Base-by-base conservation (phyloP, 2,113 vertebrate species). In the Sakesphorus luctuosus region DNA sequence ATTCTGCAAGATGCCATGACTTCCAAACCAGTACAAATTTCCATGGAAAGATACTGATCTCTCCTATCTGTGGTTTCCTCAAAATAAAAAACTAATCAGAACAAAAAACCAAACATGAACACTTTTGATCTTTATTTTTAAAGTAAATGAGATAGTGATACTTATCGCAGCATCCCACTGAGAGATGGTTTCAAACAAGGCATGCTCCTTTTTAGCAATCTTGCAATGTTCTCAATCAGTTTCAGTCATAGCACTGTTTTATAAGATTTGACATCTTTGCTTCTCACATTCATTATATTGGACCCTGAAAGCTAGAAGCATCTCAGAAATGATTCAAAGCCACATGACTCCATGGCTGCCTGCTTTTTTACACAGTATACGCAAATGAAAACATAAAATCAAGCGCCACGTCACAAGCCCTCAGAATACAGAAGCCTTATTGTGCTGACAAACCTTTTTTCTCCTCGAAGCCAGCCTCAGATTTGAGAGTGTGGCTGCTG, bases 401-500 rank as follows among this genome's bases (percentile, higher is more conserved):
- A 97, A 94, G 82, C 66, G 52, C 84, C 92, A 94, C 93, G 86
- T 74, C 85, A 96, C 80, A 96, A 96, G 93, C 66, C 62, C 72
- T 84, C 72, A 73, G n/a, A 80, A 78, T 25, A 89, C 59, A 69
- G 81, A 96, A 85, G 63, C 67, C 65, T 92, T 46, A 74, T 73
- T 95, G 87, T 29, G 98, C 97, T 95, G 97, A 98, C 98, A 93
- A 98, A 95, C 98, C 97, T 98, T 99, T 99, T 98, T 99, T 99
- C 56, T 99, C 99, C 29, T 99, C 99, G 18, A 97, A 98, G 58
- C 98, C 98, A 80, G 99, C 98, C 95, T 99, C 99, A 18, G 99
- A 99, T 97, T 99, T 99, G 91, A 99, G 98, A 21, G 99, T 99
- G 88, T 99, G 99, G 96, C 99, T 99, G 98, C 99, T 99, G 98